These are phyloP conservation scores for Ctena decussata DNA, from an alignment of 2,888 invertebrate species.

Conservation along the genomic window DNA sequence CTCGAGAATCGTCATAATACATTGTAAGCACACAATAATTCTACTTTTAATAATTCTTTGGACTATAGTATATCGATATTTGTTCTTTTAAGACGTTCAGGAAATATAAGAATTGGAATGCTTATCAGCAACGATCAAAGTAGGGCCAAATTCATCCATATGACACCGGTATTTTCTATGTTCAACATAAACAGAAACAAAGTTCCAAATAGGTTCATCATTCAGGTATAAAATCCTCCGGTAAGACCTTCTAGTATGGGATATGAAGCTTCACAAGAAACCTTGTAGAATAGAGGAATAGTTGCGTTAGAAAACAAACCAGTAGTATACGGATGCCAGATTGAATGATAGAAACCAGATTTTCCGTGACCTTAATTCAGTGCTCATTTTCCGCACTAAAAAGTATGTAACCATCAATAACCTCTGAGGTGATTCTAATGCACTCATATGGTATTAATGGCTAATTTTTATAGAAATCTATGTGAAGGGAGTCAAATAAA, in stretches of 20 bases:
- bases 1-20: too few relatives aligned
- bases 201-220: constrained; percentile 16
- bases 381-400: too few relatives aligned
- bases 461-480: too few relatives aligned
- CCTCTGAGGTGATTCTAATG: too few relatives aligned
- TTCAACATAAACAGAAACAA: constrained; percentile 39
- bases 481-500: too few relatives aligned
- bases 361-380: too few relatives aligned
- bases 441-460: too few relatives aligned
- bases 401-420: too few relatives aligned
- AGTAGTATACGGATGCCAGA: constrained; percentile 40
- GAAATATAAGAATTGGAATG: constrained; percentile 39
- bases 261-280: constrained; percentile 46
- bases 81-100: constrained; percentile 46
- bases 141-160: constrained; percentile 56
- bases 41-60: too few relatives aligned
- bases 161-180: constrained; percentile 32
- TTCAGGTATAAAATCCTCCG: constrained; percentile 41
- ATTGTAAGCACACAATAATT: too few relatives aligned
- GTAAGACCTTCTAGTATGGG: constrained; percentile 54
- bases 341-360: constrained; percentile 32
- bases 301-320: constrained; percentile 53
- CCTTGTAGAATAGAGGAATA: constrained; percentile 49
- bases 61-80: constrained; percentile 36
- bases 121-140: constrained; percentile 29